These are phyloP conservation scores for Dicyrtoma fusca DNA, from an alignment of 2,888 invertebrate genomes.

Conservation along the genomic window DNA sequence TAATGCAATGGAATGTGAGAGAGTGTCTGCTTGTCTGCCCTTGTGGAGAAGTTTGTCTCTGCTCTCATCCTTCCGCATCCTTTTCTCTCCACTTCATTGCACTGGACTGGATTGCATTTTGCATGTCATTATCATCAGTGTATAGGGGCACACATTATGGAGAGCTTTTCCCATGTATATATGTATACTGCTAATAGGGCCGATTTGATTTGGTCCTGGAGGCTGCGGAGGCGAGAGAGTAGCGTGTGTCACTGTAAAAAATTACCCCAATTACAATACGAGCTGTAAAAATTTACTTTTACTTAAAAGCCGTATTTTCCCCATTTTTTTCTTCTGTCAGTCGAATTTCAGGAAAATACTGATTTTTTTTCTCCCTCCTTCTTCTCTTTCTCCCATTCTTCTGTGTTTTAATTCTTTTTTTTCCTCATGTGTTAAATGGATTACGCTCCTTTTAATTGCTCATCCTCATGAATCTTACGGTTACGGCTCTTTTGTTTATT, in stretches of 20 bases:
- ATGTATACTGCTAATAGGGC: too few species aligned
- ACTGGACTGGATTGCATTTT: too few species aligned
- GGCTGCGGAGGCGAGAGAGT: not conserved
- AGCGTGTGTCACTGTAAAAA: constrained; percentile 39
- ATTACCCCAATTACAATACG: constrained; percentile 39
- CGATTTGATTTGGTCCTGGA: not conserved
- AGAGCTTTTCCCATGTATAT: too few species aligned
- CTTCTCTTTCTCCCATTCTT: too few species aligned
- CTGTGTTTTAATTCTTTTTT: too few species aligned
- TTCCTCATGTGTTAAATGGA: constrained; percentile 20
- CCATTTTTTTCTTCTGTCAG: constrained; percentile 10
- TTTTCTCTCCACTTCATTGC: too few species aligned
- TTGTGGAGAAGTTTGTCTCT: too few species aligned
- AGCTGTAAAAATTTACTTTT: constrained; percentile 20
- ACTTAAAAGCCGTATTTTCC: constrained; percentile 9
- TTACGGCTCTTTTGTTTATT: too few species aligned
- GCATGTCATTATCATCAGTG: too few species aligned
- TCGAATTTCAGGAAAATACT: too few species aligned
- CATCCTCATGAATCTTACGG: constrained; percentile 16
- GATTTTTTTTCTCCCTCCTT: not conserved
- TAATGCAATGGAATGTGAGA: constrained; percentile 3
- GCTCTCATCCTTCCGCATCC: too few species aligned
- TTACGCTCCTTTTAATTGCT: constrained; percentile 28
- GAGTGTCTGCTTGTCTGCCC: not conserved
- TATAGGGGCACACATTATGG: too few species aligned